Conservation (phyloP, 2,797 vertebrate genomes). For the Spinibarbus caldwelli region DNA sequence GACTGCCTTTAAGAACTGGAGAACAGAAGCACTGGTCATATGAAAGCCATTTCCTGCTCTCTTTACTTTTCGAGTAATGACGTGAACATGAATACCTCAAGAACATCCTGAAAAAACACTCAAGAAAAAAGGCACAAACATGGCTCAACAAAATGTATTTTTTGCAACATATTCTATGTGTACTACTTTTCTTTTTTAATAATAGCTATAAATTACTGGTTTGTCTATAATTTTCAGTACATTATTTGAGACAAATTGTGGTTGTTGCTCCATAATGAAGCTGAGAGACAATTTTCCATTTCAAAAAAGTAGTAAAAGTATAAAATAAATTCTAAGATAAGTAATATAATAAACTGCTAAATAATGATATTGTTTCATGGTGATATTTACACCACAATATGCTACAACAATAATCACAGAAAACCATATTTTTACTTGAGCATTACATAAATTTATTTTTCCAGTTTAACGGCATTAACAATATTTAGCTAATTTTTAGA, state of each 20-base stretch:
- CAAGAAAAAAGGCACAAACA: neutral
- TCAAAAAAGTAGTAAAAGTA: neutral
- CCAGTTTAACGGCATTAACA: too few relatives aligned
- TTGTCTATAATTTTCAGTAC: neutral
- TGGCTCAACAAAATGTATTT: neutral
- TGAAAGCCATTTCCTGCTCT: too few relatives aligned
- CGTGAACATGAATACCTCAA: neutral
- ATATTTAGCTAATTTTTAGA: too few relatives aligned
- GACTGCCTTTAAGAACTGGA: constrained; percentile 89
- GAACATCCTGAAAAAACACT: neutral
- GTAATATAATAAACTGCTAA: neutral
- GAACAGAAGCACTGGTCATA: constrained; percentile 27
- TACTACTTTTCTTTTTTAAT: neutral
- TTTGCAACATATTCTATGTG: neutral
- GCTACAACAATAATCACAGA: too few relatives aligned
- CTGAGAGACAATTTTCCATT: neutral
- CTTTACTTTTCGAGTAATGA: neutral
- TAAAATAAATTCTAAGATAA: neutral
- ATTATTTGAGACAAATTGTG: too few relatives aligned
- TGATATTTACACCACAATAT: too few relatives aligned
- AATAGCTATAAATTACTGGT: neutral
- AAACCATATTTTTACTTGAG: too few relatives aligned
- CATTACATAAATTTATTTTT: too few relatives aligned
- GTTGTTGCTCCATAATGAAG: neutral
- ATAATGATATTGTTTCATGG: too few relatives aligned